Conservation (phyloP, 2,113 vertebrate species). For the Pelecanoides urinatrix region DNA sequence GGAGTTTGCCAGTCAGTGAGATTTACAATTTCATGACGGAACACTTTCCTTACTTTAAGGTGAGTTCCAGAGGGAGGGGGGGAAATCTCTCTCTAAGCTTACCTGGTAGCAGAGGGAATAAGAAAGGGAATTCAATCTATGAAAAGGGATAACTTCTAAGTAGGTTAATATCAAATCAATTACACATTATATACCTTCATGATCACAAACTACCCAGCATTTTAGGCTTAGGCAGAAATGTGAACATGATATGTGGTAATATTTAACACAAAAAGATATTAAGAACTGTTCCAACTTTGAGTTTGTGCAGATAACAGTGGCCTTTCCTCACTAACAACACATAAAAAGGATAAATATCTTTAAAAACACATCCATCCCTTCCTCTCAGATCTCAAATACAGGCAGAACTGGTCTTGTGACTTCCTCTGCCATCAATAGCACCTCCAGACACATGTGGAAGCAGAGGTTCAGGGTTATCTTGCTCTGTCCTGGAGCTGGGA, state of each 20-base stretch:
- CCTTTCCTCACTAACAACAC: not conserved
- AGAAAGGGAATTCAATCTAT: not conserved
- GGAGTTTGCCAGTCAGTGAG: slow-evolving; percentile 96
- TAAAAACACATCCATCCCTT: not conserved
- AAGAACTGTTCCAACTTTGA: not conserved
- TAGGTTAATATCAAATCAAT: not conserved
- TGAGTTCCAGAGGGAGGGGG: slow-evolving; percentile 60
- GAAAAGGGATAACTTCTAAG: not conserved
- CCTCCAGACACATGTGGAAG: not conserved
- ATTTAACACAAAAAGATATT: not conserved
- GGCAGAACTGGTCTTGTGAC: slow-evolving; percentile 9
- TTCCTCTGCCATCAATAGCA: not conserved
- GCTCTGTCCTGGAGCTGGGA: not conserved
- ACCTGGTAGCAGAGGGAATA: not conserved
- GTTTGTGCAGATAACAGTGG: not conserved
- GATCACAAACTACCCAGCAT: not conserved
- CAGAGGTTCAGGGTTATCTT: not conserved
- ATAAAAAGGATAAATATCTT: not conserved
- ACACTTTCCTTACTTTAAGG: slow-evolving; percentile 98
- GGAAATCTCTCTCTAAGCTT: not conserved
- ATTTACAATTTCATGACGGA: slow-evolving; percentile 99
- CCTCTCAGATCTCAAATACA: not conserved
- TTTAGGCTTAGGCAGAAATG: not conserved
- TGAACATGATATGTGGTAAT: not conserved
- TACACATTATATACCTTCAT: fast-evolving